phyloP scores from a whole-genome alignment of 1,140 invertebrate species.

The Drosophila paulistorum region DNA sequence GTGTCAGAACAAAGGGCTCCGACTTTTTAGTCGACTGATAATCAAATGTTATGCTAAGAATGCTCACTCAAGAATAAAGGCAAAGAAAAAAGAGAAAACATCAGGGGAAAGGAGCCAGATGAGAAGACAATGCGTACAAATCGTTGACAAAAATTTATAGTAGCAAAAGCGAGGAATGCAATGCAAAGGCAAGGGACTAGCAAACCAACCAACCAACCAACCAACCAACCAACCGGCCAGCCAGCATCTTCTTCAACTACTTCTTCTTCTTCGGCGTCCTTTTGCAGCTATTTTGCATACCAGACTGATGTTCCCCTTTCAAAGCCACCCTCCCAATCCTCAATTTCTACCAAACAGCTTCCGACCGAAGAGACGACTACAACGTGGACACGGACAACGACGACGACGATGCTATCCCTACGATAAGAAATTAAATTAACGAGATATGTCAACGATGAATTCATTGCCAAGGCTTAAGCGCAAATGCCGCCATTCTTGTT shows the following conservation, averaged over 20 bases:
- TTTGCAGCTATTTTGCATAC: constrained; percentile 79
- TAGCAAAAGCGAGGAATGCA: constrained; percentile 51
- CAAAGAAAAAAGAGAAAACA: constrained; percentile 5
- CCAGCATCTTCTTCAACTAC: constrained; percentile 27
- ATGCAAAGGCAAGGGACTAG: constrained; percentile 8
- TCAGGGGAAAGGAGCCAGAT: neutral
- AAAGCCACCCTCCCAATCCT: neutral
- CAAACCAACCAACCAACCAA: neutral
- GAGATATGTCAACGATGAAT: constrained; percentile 83
- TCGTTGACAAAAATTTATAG: constrained; percentile 82
- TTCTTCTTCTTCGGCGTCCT: constrained; percentile 51
- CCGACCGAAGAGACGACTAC: constrained; percentile 43
- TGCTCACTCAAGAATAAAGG: constrained; percentile 35
- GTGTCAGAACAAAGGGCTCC: constrained; percentile 61
- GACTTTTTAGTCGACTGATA: constrained; percentile 71
- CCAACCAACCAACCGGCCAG: neutral
- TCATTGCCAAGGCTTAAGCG: constrained; percentile 83
- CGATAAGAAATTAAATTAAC: constrained; percentile 83
- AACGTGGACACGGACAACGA: constrained; percentile 24
- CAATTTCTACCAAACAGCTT: constrained; percentile 60
- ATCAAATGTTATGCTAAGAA: constrained; percentile 80
- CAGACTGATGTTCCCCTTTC: constrained; percentile 47
- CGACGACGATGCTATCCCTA: constrained; percentile 77
- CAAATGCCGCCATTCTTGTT: constrained; percentile 82
- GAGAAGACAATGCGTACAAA: constrained; percentile 79